phyloP scores from a whole-genome alignment of 2,113 vertebrate species.

The Amphiprion ocellaris region DNA sequence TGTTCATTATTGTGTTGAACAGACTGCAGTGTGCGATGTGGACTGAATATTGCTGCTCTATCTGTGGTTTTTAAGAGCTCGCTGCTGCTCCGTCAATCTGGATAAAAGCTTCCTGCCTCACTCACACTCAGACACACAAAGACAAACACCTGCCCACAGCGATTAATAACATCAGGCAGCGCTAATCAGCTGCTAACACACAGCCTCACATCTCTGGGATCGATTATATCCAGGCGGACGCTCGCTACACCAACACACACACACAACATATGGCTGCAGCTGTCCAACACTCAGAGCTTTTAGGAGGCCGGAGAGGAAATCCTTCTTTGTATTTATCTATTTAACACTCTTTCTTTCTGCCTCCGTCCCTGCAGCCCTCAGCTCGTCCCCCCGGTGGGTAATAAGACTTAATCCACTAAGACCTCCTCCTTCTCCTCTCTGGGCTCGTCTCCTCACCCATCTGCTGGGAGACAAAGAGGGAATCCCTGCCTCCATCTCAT shows the following conservation, averaged over 20 bases:
- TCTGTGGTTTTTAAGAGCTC: conserved; percentile 30
- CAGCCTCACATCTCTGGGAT: conserved; percentile 54
- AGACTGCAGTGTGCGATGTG: not conserved
- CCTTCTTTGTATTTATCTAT: conserved; percentile 72
- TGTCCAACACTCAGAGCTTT: conserved; percentile 58
- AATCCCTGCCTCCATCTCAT: conserved; percentile 59
- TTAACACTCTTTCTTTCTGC: conserved; percentile 50
- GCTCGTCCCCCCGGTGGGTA: conserved; percentile 81
- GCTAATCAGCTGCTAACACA: conserved; percentile 50
- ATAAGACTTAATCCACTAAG: conserved; percentile 79
- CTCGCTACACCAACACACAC: conserved; percentile 25
- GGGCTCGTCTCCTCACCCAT: conserved; percentile 55
- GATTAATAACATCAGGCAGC: conserved; percentile 64
- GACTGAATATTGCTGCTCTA: too few species aligned
- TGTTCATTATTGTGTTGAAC: not conserved
- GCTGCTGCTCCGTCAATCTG: conserved; percentile 51
- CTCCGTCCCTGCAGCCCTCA: conserved; percentile 18
- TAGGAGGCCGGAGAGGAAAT: conserved; percentile 67
- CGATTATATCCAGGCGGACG: conserved; percentile 58
- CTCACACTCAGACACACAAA: conserved; percentile 29
- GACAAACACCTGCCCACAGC: conserved; percentile 59
- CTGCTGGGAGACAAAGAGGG: conserved; percentile 68
- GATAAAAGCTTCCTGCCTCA: conserved; percentile 58
- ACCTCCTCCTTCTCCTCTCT: conserved; percentile 43
- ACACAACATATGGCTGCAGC: conserved; percentile 66